These are phyloP conservation scores for Agrochola circellaris DNA, from an alignment of 2,888 invertebrate genomes.

Conservation along the genomic window DNA sequence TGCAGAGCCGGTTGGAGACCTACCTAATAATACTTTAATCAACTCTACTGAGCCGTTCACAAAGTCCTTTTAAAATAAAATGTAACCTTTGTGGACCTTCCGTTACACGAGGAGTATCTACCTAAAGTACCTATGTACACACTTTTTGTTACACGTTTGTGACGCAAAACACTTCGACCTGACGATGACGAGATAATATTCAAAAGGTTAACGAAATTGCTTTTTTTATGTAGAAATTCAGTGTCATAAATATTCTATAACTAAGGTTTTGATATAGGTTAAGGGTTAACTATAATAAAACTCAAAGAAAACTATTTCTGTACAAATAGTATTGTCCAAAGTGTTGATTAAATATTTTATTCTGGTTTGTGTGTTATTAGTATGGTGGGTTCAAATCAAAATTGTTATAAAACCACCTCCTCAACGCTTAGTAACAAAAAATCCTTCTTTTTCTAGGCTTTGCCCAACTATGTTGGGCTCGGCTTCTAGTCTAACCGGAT, in stretches of 20 bases:
- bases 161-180: conserved; percentile 11
- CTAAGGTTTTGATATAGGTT: not conserved
- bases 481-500: too few relatives aligned
- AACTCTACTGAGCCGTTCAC: conserved; percentile 26
- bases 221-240: not conserved
- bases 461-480: too few relatives aligned
- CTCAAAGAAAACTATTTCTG: not conserved
- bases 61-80: conserved; percentile 40
- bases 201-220: not conserved
- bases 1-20: not conserved
- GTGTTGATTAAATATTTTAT: too few relatives aligned
- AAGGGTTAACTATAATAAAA: not conserved
- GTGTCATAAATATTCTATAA: not conserved
- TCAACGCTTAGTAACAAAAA: too few relatives aligned
- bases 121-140: conserved; percentile 31
- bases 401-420: not conserved
- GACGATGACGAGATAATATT: not conserved
- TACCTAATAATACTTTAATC: conserved; percentile 25
- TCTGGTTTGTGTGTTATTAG: not conserved
- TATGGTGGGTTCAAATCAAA: not conserved
- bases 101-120: conserved; percentile 9
- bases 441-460: too few relatives aligned
- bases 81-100: conserved; percentile 18
- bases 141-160: conserved; percentile 13
- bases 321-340: not conserved